Percentiles rank a stretch among this genome's conserved stretches.
Conservation (phyloP, 1,140 invertebrate species). For the Heliothis virescens region DNA sequence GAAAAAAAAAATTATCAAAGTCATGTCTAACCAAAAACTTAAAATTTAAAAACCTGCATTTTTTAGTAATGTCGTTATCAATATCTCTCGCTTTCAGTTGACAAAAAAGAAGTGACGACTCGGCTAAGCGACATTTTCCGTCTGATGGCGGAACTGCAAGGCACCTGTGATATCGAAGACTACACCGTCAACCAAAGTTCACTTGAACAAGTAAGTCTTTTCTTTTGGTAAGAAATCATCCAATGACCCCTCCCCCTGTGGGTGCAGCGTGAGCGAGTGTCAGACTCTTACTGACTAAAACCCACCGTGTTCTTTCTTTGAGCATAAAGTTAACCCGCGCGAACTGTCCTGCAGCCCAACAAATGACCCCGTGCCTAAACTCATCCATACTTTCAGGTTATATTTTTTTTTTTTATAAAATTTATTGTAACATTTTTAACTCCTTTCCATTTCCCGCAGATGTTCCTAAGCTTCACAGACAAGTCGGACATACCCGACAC, state of each 20-base stretch:
- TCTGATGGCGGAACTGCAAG: conserved; percentile 87
- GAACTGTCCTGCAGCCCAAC: too few relatives aligned
- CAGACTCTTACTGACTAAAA: too few relatives aligned
- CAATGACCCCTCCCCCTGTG: not conserved
- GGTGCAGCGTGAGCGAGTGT: too few relatives aligned
- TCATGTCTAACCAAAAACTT: too few relatives aligned
- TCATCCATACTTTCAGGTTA: too few relatives aligned
- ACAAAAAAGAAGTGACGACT: conserved; percentile 73
- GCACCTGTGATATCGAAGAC: conserved; percentile 88
- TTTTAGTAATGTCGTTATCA: not conserved
- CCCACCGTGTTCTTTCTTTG: too few relatives aligned
- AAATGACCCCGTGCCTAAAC: too few relatives aligned
- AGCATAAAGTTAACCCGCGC: too few relatives aligned
- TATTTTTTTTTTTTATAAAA: too few relatives aligned
- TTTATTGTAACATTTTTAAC: too few relatives aligned
- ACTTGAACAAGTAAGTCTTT: conserved; percentile 89
- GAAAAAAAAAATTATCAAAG: too few relatives aligned
- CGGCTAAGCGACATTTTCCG: conserved; percentile 89
- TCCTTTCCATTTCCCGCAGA: conserved; percentile 56
- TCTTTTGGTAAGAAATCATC: not conserved
- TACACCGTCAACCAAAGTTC: conserved; percentile 93
- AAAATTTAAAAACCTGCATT: too few relatives aligned
- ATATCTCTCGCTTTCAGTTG: conserved; percentile 56
- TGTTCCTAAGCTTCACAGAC: conserved; percentile 76
- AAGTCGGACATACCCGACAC: conserved; percentile 44